Conservation (phyloP, 2,113 vertebrate species). For the Holacanthus passer region DNA sequence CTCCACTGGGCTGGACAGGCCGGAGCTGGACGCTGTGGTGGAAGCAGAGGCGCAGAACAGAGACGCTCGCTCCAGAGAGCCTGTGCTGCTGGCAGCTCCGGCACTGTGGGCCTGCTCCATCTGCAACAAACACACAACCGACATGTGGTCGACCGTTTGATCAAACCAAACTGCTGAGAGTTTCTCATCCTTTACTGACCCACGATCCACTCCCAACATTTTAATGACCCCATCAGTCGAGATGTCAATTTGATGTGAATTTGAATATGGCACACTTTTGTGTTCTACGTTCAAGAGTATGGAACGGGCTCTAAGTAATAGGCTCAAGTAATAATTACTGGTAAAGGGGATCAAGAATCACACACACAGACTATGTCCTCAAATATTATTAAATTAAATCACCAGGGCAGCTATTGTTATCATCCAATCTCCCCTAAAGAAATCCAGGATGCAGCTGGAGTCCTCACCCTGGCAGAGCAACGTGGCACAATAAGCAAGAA, state of each 20-base stretch:
- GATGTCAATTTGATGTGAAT: not conserved
- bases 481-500: not conserved
- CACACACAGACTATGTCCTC: not conserved
- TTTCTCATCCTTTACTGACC: not conserved
- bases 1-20: slow-evolving; percentile 77
- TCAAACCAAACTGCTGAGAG: not conserved
- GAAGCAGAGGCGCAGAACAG: slow-evolving; percentile 82
- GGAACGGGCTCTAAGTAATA: not conserved
- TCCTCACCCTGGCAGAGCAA: not conserved
- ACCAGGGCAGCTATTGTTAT: not conserved
- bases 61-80: slow-evolving; percentile 81
- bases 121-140: slow-evolving; percentile 65
- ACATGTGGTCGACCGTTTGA: not conserved
- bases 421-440: not conserved
- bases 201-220: not conserved
- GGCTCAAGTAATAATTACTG: not conserved
- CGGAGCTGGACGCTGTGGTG: slow-evolving; percentile 58
- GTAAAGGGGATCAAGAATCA: not conserved
- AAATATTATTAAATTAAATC: not conserved
- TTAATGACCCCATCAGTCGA: no score
- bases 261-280: not conserved
- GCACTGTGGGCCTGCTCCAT: slow-evolving; percentile 86
- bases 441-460: not conserved
- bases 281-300: not conserved
- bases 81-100: slow-evolving; percentile 80